These are phyloP conservation scores for Platerodrilus igneus DNA, from an alignment of 2,888 invertebrate species.

Conservation along the genomic window DNA sequence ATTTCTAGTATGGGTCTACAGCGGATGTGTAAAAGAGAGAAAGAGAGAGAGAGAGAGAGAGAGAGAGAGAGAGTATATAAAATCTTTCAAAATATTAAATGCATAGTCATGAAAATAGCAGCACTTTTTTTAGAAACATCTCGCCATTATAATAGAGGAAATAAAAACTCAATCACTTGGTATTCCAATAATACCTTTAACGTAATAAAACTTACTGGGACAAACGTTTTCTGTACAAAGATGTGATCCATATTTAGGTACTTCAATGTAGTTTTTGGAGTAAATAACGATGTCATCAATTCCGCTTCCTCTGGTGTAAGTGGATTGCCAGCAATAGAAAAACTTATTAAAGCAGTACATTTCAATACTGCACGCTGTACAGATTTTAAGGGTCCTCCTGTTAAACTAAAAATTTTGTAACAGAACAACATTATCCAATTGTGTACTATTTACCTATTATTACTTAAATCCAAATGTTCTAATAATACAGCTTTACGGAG, in stretches of 20 bases:
- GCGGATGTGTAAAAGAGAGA: no score
- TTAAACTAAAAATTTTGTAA: constrained; percentile 29
- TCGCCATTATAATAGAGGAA: no score
- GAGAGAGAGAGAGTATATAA: no score
- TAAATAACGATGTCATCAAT: constrained; percentile 44
- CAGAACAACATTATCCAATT: not conserved
- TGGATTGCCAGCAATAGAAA: constrained; percentile 53
- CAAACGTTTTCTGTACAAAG: constrained; percentile 47
- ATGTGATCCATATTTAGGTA: constrained; percentile 51
- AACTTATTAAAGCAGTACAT: constrained; percentile 45
- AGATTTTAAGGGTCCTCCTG: constrained; percentile 35
- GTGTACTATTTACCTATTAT: constrained; percentile 38
- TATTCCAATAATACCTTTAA: not conserved
- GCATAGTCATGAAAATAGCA: no score
- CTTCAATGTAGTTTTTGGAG: constrained; percentile 38
- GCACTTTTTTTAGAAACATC: no score
- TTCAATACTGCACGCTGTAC: constrained; percentile 47
- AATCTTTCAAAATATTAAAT: no score
- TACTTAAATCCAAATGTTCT: constrained; percentile 43
- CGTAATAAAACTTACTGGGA: constrained; percentile 39
- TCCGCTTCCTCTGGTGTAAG: constrained; percentile 48
- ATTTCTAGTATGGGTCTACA: no score
- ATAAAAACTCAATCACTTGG: no score
- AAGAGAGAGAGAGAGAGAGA: no score
- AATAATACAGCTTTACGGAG: constrained; percentile 33